Evolutionary conservation across 2,797 vertebrate genomes (phyloP).

Genomic region (Hemibagrus guttatus): DNA sequence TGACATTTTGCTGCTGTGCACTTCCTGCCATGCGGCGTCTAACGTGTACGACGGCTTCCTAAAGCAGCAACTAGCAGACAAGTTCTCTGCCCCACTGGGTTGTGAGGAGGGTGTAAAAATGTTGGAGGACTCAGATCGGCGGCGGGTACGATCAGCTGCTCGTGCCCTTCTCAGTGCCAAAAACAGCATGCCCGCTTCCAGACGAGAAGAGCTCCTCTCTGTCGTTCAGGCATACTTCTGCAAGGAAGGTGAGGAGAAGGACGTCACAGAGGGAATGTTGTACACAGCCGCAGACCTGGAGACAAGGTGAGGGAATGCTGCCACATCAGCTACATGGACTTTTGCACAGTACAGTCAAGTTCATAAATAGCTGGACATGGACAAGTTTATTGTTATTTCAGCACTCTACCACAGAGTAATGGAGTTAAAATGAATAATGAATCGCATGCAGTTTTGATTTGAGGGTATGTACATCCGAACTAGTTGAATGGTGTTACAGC

Average conservation of each 20-base stretch:
- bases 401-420: neutral
- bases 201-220: conserved; percentile 81
- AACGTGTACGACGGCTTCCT: conserved; percentile 89
- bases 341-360: neutral
- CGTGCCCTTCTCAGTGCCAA: conserved; percentile 86
- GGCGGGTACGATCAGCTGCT: conserved; percentile 89
- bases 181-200: conserved; percentile 78
- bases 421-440: neutral
- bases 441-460: neutral
- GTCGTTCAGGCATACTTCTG: conserved; percentile 79
- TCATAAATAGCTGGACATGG: neutral
- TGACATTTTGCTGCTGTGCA: conserved; percentile 94
- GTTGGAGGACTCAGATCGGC: conserved; percentile 85
- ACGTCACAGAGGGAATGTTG: conserved; percentile 70
- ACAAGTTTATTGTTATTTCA: neutral
- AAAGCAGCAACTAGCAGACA: conserved; percentile 89
- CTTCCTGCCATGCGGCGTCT: conserved; percentile 90
- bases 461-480: neutral
- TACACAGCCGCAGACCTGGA: conserved; percentile 84
- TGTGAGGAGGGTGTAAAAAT: conserved; percentile 89
- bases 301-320: conserved; percentile 79
- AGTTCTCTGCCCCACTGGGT: conserved; percentile 87
- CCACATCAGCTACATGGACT: neutral
- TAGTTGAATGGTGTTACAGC: neutral
- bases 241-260: conserved; percentile 49